Base-by-base conservation (phyloP, 2,113 vertebrate species). In the Gymnocephalus cernua region DNA sequence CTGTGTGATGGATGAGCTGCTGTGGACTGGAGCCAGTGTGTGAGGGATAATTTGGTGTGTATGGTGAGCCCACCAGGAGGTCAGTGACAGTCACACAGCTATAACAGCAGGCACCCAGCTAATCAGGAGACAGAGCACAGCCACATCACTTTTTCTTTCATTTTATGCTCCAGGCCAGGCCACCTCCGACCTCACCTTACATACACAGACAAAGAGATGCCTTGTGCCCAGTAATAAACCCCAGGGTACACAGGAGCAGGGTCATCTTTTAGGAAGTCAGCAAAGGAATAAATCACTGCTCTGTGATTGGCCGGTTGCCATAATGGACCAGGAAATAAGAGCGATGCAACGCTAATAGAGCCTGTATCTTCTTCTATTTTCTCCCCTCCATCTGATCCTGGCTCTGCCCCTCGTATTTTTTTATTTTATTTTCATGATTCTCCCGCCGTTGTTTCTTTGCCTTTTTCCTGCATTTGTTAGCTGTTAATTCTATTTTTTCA, bases 101-200 rank as follows among this genome's bases (percentile, higher is more conserved):
- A 61, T 71, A 75, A 58, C 86, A 86, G 91, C 86, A 63, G 89
- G 92, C 74, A 21, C 41, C 45, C 38, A 11, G 82, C 85, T 93
- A 92, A 94, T 94, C 93, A 92, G 81, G 74, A 84, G 76, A 77
- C 44, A 62, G 78, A 79, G 74, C 77, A 62, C 62, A 59, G 87
- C 35, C 81, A 74, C 82, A 84, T 91, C 77, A 79, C 13, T 70
- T 47, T 64, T 72, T 48, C 59, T 59, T 68, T 21, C 58, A 15
- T 53, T 61, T 81, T 19, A 48, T 84, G 80, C 59, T 82, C 71
- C 58, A 66, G 77, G 18, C 58, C 47, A 44, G 35, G 53, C 78
- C 47, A 23, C 16, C 58, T n/a, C 53, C 59, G 54, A 32, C 74
- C 59, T 70, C 77, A 72, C 63, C 70, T 80, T 56, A 59, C 81